Conservation (phyloP, 1,140 invertebrate genomes). For the Aphis craccivora region DNA sequence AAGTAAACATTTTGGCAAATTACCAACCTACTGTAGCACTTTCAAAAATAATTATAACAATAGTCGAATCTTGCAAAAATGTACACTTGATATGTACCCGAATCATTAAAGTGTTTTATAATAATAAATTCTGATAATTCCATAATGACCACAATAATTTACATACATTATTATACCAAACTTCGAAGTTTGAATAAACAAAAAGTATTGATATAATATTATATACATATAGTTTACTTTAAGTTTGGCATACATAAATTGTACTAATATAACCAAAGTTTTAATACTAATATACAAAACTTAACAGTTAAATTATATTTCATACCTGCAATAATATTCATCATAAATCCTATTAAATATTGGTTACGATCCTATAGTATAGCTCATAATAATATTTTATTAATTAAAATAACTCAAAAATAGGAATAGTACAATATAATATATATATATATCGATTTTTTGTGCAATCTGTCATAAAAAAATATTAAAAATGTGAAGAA, state of each 20-base stretch:
- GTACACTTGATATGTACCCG: not conserved
- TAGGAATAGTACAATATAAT: not conserved
- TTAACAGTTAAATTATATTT: conserved; percentile 13
- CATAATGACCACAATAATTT: not conserved
- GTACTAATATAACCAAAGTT: not conserved
- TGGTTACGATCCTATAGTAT: not conserved
- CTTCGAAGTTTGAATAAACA: not conserved
- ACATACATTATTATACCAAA: not conserved
- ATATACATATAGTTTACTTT: not conserved
- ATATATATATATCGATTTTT: not conserved
- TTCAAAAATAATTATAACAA: not conserved
- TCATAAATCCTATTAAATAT: conserved; percentile 13
- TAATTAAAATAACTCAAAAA: not conserved
- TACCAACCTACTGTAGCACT: not conserved
- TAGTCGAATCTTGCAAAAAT: not conserved
- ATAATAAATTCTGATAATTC: not conserved
- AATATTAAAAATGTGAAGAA: not conserved
- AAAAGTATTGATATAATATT: not conserved
- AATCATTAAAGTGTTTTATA: not conserved
- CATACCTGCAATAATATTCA: not conserved
- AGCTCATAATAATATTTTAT: not conserved
- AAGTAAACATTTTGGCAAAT: not conserved
- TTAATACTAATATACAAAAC: conserved; percentile 10
- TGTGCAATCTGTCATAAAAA: not conserved
- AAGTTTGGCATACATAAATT: not conserved